Evolutionary conservation across 2,797 vertebrate genomes (phyloP).

Genomic region (Xenops minutus): DNA sequence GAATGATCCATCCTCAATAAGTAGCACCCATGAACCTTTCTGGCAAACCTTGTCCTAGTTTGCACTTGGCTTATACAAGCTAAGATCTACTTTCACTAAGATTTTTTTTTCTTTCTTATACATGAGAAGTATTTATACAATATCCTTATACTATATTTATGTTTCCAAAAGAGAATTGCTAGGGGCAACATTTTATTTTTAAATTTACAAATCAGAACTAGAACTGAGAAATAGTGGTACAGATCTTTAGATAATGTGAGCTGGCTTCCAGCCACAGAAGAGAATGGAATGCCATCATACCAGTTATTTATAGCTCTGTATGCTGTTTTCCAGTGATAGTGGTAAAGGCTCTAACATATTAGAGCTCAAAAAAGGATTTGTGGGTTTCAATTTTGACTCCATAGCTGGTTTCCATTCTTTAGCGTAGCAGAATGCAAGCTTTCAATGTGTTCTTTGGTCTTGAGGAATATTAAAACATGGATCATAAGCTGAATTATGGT

Average conservation of each 20-base stretch:
- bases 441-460: neutral
- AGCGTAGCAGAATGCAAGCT: neutral
- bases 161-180: neutral
- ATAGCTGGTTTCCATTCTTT: neutral
- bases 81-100: neutral
- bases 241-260: neutral
- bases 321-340: neutral
- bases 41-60: neutral
- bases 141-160: neutral
- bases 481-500: neutral
- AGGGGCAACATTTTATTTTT: conserved; percentile 10
- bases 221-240: neutral
- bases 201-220: conserved; percentile 16
- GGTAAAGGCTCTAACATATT: neutral
- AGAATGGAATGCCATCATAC: neutral
- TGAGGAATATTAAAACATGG: neutral
- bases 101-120: neutral
- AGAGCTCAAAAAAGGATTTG: neutral
- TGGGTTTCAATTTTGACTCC: neutral
- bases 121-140: neutral
- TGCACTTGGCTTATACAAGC: neutral
- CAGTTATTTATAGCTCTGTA: neutral
- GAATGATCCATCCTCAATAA: neutral
- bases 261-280: neutral
- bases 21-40: neutral